These are phyloP conservation scores for Polymixis lichenea DNA, from an alignment of 2,888 invertebrate genomes.

Conservation along the genomic window DNA sequence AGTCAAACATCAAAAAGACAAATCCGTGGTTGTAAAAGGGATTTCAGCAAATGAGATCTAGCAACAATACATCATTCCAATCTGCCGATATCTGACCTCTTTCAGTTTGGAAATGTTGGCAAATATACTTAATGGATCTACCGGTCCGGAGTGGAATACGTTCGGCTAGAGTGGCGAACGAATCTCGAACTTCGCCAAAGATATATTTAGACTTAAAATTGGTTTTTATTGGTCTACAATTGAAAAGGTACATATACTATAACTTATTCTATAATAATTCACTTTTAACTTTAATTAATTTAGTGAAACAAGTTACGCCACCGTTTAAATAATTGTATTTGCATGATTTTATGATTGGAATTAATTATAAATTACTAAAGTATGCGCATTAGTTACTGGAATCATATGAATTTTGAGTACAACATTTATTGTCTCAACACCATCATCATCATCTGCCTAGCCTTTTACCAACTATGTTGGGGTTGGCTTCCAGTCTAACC, in stretches of 20 bases:
- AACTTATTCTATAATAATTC: too few species aligned
- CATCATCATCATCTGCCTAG: too few species aligned
- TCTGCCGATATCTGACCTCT: constrained; percentile 82
- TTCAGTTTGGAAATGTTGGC: constrained; percentile 79
- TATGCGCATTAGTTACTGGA: constrained; percentile 33
- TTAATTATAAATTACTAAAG: constrained; percentile 18
- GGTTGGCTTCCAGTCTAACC: too few species aligned
- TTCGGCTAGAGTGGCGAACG: constrained; percentile 10
- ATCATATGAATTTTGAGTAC: constrained; percentile 4
- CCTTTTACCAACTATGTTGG: too few species aligned
- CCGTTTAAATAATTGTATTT: constrained; percentile 20
- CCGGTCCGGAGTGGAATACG: constrained; percentile 69
- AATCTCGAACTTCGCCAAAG: background rate
- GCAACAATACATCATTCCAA: constrained; percentile 86
- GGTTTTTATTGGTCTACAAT: background rate
- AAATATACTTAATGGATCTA: constrained; percentile 86
- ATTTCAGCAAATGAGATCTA: constrained; percentile 77
- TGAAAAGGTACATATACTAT: background rate
- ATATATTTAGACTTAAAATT: too few species aligned
- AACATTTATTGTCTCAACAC: background rate
- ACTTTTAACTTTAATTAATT: background rate
- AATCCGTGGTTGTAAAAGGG: constrained; percentile 44
- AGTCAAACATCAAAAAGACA: constrained; percentile 57
- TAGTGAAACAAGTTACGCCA: background rate
- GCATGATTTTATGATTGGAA: constrained; percentile 15